Conservation (phyloP, 2,797 vertebrate genomes). For the Rachycentron canadum region DNA sequence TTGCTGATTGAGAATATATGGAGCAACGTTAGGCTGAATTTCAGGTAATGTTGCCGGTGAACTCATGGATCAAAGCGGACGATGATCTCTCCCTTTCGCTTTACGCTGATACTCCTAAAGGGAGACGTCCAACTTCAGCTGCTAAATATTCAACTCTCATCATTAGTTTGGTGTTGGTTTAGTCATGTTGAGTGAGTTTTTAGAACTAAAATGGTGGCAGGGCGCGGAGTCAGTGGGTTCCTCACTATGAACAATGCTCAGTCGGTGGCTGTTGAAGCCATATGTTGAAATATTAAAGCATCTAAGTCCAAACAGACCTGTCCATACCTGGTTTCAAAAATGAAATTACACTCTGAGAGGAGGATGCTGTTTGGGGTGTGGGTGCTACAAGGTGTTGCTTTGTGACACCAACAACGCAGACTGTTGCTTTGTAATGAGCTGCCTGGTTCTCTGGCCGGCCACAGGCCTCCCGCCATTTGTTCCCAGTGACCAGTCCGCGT, state of each 20-base stretch:
- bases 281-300: background rate
- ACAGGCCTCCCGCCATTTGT: no score
- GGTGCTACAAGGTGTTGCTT: slow-evolving; percentile 53
- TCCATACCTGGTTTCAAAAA: background rate
- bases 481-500: background rate
- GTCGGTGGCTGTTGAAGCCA: background rate
- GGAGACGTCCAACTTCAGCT: background rate
- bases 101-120: background rate
- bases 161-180: background rate
- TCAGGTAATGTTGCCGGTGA: no score
- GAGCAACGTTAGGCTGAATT: background rate
- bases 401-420: slow-evolving; percentile 59
- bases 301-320: background rate
- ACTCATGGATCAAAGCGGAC: no score
- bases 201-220: background rate
- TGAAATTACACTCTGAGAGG: background rate
- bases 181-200: background rate
- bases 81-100: background rate
- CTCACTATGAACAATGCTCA: background rate
- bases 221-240: background rate
- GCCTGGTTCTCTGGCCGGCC: no score
- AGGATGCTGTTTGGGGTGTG: slow-evolving; percentile 18
- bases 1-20: background rate
- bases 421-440: slow-evolving; percentile 61
- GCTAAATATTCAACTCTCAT: background rate